A percentile compares a stretch with the other conserved stretches of the same genome.
These are phyloP conservation scores for Apomyelois bistriatella DNA, from an alignment of 2,888 invertebrate genomes.

Conservation along the genomic window DNA sequence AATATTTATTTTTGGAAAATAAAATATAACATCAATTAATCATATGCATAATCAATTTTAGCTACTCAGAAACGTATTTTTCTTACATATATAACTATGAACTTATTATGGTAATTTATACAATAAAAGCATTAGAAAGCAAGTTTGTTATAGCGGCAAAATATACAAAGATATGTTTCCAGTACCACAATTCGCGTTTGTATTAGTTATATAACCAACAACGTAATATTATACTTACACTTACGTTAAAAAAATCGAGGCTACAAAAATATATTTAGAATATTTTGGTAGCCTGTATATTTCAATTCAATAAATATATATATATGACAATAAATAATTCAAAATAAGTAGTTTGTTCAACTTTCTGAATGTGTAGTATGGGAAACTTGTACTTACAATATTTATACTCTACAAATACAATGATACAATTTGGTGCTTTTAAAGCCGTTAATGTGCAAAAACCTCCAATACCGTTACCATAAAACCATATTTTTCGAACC, in stretches of 20 bases:
- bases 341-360: no score
- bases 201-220: neutral
- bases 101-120: slow-evolving; percentile 9
- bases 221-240: neutral
- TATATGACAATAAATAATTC: no score
- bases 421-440: slow-evolving; percentile 32
- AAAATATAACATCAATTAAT: slow-evolving; percentile 30
- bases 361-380: no score
- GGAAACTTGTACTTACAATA: neutral
- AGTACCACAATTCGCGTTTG: slow-evolving; percentile 31
- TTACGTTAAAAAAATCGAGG: no score
- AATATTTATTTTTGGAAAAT: slow-evolving; percentile 40
- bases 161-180: slow-evolving; percentile 28
- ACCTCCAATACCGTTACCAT: slow-evolving; percentile 22
- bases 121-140: slow-evolving; percentile 59
- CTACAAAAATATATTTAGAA: no score
- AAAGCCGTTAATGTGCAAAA: slow-evolving; percentile 40
- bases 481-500: slow-evolving; percentile 13
- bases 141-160: slow-evolving; percentile 38
- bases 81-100: slow-evolving; percentile 17
- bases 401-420: neutral
- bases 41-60: slow-evolving; percentile 19
- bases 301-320: no score
- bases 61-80: slow-evolving; percentile 1
- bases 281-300: no score